These are phyloP conservation scores for Eidolon dupreanum DNA, from an alignment of 2,797 vertebrate genomes.

Conservation along the genomic window DNA sequence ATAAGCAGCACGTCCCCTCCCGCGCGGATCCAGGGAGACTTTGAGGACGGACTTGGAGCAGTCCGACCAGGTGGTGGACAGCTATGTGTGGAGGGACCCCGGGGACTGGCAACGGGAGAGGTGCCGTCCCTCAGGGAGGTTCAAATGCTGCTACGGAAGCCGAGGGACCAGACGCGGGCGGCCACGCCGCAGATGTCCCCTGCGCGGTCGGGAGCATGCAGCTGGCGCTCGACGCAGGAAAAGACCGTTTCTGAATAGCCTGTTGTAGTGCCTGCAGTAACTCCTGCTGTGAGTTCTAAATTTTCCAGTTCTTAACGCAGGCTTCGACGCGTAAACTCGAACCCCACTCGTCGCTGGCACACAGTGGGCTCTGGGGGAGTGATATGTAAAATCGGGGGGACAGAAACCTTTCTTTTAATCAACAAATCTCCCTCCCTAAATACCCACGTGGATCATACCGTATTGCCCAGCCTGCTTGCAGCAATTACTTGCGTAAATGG, in stretches of 20 bases:
- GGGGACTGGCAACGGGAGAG: not conserved
- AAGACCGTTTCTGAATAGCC: not conserved
- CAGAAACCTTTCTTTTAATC: not conserved
- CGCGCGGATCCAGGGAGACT: not conserved
- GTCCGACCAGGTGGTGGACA: not conserved
- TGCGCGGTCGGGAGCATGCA: not conserved
- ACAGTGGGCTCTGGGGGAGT: not conserved
- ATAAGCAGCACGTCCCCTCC: not conserved
- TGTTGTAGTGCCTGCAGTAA: not conserved
- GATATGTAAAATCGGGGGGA: not conserved
- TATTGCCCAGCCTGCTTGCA: not conserved
- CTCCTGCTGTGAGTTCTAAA: not conserved
- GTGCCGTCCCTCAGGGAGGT: not conserved
- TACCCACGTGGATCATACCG: not conserved
- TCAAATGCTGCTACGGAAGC: not conserved
- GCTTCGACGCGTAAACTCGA: not conserved
- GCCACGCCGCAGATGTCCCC: no score
- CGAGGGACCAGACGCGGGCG: not conserved
- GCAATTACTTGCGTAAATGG: not conserved
- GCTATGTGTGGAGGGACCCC: not conserved
- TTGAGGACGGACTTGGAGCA: not conserved
- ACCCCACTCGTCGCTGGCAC: not conserved
- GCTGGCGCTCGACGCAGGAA: not conserved
- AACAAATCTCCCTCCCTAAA: not conserved
- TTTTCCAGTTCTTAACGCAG: not conserved